phyloP scores from a whole-genome alignment of 2,797 vertebrate species.

The Salarias fasciatus region DNA sequence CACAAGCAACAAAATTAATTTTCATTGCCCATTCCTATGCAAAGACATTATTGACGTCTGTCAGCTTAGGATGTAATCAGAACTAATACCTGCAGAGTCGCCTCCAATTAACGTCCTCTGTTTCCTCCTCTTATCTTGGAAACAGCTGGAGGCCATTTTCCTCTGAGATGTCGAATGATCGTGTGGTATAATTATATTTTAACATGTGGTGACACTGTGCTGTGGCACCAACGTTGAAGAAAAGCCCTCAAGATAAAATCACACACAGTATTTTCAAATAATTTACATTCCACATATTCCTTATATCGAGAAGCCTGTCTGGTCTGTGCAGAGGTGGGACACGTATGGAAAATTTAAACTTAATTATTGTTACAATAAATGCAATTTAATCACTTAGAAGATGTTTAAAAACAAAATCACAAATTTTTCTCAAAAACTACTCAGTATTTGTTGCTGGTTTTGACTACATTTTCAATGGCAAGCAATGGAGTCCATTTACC shows the following conservation, averaged over 20 bases:
- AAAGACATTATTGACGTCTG: conserved; percentile 13
- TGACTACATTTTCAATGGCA: too few species aligned
- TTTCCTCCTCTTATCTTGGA: conserved; percentile 36
- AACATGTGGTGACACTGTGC: conserved; percentile 11
- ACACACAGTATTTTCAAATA: background rate
- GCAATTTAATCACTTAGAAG: too few species aligned
- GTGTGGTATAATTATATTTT: conserved; percentile 40
- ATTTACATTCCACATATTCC: background rate
- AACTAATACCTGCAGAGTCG: conserved; percentile 27
- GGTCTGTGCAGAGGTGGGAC: too few species aligned
- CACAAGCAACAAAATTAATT: too few species aligned
- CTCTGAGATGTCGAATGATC: conserved; percentile 24
- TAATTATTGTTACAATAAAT: too few species aligned
- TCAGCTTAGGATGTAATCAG: conserved; percentile 14
- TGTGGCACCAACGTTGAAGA: background rate
- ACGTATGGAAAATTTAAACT: too few species aligned
- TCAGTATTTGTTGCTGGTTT: too few species aligned
- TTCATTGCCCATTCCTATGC: too few species aligned
- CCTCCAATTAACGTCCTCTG: conserved; percentile 24
- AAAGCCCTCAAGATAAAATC: too few species aligned
- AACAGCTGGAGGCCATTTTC: conserved; percentile 49
- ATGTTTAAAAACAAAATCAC: too few species aligned
- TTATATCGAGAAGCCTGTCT: background rate
- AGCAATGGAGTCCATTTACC: too few species aligned
- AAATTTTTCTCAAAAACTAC: too few species aligned